Evolutionary conservation across 2,888 invertebrate species (phyloP).

Genomic region (Spialia ferax): DNA sequence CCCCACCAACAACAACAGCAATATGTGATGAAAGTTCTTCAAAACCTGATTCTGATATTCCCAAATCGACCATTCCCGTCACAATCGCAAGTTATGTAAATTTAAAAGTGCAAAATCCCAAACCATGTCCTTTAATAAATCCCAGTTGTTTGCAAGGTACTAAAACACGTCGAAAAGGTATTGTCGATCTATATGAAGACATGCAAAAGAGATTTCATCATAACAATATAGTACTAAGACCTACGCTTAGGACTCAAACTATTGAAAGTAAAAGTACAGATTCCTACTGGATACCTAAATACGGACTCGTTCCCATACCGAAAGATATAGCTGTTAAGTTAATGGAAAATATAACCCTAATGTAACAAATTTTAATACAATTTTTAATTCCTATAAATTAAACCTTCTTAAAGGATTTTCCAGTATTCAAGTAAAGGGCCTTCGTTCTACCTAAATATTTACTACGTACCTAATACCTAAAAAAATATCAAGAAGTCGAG

Average conservation of each 20-base stretch:
- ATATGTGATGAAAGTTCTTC: too few species aligned
- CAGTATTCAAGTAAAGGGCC: too few species aligned
- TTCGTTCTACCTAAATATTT: too few species aligned
- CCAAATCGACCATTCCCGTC: slow-evolving; percentile 1
- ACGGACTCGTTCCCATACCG: slow-evolving; percentile 29
- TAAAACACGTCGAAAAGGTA: not conserved
- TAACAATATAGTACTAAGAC: slow-evolving; percentile 40
- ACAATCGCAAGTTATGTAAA: not conserved
- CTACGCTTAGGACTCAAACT: slow-evolving; percentile 29
- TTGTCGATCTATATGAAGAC: slow-evolving; percentile 5
- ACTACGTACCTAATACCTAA: too few species aligned
- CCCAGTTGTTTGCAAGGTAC: slow-evolving; percentile 15
- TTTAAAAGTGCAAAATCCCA: not conserved
- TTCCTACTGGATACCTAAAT: slow-evolving; percentile 13
- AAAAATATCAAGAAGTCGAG: too few species aligned
- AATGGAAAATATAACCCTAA: not conserved
- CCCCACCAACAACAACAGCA: not conserved
- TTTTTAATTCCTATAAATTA: too few species aligned
- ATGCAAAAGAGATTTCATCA: slow-evolving; percentile 39
- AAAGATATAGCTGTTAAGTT: slow-evolving; percentile 10
- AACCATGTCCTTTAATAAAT: slow-evolving; percentile 6
- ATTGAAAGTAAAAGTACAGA: slow-evolving; percentile 1
- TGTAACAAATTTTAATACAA: not conserved
- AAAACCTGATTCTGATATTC: not conserved
- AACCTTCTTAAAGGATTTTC: too few species aligned